Percentiles rank a stretch among this genome's conserved stretches.
These are phyloP conservation scores for Eucriotettix oculatus DNA, from an alignment of 2,888 invertebrate genomes.

Conservation along the genomic window DNA sequence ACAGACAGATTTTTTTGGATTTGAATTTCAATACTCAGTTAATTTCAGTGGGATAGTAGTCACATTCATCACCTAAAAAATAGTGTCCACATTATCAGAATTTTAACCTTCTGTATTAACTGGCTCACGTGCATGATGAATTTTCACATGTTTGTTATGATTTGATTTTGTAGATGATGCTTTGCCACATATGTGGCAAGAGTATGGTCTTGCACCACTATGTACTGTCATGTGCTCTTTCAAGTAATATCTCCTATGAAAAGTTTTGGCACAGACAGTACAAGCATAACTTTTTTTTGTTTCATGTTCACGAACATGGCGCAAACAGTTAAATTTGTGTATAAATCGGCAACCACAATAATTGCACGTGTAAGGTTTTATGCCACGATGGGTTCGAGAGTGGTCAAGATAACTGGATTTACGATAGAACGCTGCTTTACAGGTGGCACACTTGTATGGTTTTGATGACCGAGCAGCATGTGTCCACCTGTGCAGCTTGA, in stretches of 20 bases:
- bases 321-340: slow-evolving; percentile 71
- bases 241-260: slow-evolving; percentile 74
- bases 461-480: slow-evolving; percentile 69
- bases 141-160: slow-evolving; percentile 78
- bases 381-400: slow-evolving; percentile 70
- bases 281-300: slow-evolving; percentile 62
- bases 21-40: too few species aligned
- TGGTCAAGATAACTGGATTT: slow-evolving; percentile 67
- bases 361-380: slow-evolving; percentile 75
- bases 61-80: too few species aligned
- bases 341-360: slow-evolving; percentile 81
- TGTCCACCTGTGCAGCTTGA: slow-evolving; percentile 78
- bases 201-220: slow-evolving; percentile 62
- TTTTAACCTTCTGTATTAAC: slow-evolving; percentile 62
- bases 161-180: slow-evolving; percentile 79
- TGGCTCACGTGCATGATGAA: slow-evolving; percentile 76
- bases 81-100: too few species aligned
- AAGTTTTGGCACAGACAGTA: slow-evolving; percentile 61
- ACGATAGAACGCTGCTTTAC: slow-evolving; percentile 70
- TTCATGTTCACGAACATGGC: slow-evolving; percentile 73
- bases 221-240: slow-evolving; percentile 78
- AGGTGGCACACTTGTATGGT: slow-evolving; percentile 69
- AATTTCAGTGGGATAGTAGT: too few species aligned
- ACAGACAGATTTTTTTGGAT: too few species aligned
- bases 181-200: slow-evolving; percentile 79